These are phyloP conservation scores for Pelobates cultripes DNA, from an alignment of 2,797 vertebrate species.

Conservation along the genomic window DNA sequence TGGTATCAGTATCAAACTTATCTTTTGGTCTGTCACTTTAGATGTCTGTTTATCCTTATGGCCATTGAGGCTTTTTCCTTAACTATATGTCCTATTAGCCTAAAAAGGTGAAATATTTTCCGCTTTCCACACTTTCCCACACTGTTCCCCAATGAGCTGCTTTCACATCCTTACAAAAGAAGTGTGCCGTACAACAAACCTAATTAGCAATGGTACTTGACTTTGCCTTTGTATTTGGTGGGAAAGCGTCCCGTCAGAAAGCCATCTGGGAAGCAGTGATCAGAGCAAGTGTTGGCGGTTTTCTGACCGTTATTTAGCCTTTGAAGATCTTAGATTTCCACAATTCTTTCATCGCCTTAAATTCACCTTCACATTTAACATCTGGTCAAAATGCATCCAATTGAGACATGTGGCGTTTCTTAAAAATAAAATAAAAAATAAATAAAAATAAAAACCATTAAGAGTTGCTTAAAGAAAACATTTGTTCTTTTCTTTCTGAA, in stretches of 20 bases:
- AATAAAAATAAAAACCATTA: neutral
- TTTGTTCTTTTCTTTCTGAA: neutral
- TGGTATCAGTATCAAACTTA: constrained; percentile 38
- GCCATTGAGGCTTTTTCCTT: neutral
- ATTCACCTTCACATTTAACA: constrained; percentile 60
- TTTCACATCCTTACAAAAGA: constrained; percentile 77
- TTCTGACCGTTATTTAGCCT: constrained; percentile 49
- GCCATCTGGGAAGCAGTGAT: constrained; percentile 71
- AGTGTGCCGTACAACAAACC: constrained; percentile 79
- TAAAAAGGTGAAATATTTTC: constrained; percentile 63
- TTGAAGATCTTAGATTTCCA: constrained; percentile 51
- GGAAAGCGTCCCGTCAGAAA: constrained; percentile 69
- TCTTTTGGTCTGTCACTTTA: constrained; percentile 12
- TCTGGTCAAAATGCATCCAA: constrained; percentile 60
- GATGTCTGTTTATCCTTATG: constrained; percentile 25
- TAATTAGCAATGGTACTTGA: constrained; percentile 72
- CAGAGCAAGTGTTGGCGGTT: constrained; percentile 26
- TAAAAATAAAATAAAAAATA: neutral
- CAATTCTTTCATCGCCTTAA: constrained; percentile 46
- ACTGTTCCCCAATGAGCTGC: constrained; percentile 60
- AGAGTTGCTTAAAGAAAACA: neutral
- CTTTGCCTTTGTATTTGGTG: constrained; percentile 69
- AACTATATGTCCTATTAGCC: constrained; percentile 41
- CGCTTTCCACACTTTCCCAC: constrained; percentile 75
- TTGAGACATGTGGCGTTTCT: neutral